phyloP scores from a whole-genome alignment of 2,888 invertebrate genomes.

The Drosophila austrosaltans region DNA sequence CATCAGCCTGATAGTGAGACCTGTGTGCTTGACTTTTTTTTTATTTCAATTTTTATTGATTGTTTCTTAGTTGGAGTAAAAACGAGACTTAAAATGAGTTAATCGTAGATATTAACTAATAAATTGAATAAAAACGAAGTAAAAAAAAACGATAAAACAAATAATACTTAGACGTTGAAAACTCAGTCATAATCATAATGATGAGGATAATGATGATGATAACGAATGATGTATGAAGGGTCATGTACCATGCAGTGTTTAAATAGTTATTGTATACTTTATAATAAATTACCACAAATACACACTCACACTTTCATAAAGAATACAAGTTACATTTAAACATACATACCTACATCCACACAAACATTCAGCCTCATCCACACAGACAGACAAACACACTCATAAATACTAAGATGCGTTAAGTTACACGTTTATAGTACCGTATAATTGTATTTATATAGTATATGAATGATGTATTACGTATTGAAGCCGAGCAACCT shows the following conservation, averaged over 20 bases:
- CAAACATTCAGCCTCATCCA: conserved; percentile 26
- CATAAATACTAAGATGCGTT: conserved; percentile 61
- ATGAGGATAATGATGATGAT: background rate
- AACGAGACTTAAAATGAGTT: conserved; percentile 45
- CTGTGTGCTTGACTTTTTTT: conserved; percentile 36
- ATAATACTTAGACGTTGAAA: conserved; percentile 2
- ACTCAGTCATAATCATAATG: conserved; percentile 13
- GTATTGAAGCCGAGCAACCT: conserved; percentile 69
- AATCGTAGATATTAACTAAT: conserved; percentile 41
- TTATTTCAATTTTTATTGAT: conserved; percentile 11
- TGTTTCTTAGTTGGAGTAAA: conserved; percentile 43
- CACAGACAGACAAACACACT: conserved; percentile 35
- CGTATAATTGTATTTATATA: conserved; percentile 74
- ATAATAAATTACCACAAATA: conserved; percentile 59
- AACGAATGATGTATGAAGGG: conserved; percentile 17
- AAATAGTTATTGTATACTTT: conserved; percentile 64
- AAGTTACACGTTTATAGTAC: conserved; percentile 73
- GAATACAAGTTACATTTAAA: background rate
- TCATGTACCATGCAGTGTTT: conserved; percentile 57
- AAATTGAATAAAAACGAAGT: conserved; percentile 14
- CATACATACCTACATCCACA: background rate
- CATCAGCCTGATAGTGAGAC: conserved; percentile 38
- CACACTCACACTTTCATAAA: conserved; percentile 29
- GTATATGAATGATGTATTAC: conserved; percentile 70
- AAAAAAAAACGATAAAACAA: conserved; percentile 6